Evolutionary conservation across 1,140 invertebrate species (phyloP).

Genomic region (Brachystomella parvula): DNA sequence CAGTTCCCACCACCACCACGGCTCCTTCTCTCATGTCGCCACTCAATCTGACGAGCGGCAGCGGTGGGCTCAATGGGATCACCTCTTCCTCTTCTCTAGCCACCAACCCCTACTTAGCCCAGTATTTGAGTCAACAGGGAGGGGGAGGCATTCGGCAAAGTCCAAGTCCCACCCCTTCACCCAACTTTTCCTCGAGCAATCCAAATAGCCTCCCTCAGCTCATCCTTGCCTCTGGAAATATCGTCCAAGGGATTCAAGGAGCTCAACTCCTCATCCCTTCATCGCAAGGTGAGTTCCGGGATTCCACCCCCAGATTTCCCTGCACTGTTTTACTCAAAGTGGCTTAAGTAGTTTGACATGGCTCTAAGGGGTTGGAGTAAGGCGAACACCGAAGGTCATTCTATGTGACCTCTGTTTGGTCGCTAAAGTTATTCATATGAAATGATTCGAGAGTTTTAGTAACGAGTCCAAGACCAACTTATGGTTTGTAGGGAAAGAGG

Average conservation of each 20-base stretch:
- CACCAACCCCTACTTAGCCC: conserved; percentile 14
- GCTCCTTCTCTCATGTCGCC: conserved; percentile 11
- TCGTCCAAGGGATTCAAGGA: conserved; percentile 82
- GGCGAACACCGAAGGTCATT: too few relatives aligned
- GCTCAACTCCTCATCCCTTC: conserved; percentile 88
- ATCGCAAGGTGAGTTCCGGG: conserved; percentile 78
- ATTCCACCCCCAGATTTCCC: too few relatives aligned
- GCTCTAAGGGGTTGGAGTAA: too few relatives aligned
- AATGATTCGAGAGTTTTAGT: too few relatives aligned
- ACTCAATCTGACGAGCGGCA: conserved; percentile 22
- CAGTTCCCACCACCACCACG: neutral
- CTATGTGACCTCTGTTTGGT: too few relatives aligned
- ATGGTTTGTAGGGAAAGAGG: too few relatives aligned
- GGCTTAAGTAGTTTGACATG: too few relatives aligned
- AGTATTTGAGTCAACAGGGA: conserved; percentile 23
- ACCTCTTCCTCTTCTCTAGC: neutral
- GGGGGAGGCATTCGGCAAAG: too few relatives aligned
- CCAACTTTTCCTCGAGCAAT: neutral
- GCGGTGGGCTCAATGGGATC: neutral
- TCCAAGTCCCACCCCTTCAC: conserved; percentile 44
- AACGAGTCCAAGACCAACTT: too few relatives aligned
- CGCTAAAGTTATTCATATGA: too few relatives aligned
- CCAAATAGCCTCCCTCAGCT: conserved; percentile 82
- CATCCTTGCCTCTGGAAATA: conserved; percentile 79
- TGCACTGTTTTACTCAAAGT: too few relatives aligned